These are phyloP conservation scores for Spondyliosoma cantharus DNA, from an alignment of 2,797 vertebrate species.

Conservation along the genomic window DNA sequence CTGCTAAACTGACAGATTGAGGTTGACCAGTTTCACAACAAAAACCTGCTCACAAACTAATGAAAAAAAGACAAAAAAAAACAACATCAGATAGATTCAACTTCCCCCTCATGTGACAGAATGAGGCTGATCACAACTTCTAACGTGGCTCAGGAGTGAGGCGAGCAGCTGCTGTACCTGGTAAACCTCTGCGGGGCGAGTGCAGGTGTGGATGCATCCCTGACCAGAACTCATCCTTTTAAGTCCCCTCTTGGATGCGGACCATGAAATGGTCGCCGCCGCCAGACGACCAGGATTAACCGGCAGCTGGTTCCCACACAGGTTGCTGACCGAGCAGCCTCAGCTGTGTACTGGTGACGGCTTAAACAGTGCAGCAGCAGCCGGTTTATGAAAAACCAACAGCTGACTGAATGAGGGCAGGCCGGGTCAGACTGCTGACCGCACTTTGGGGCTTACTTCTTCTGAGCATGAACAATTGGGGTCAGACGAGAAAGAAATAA, in stretches of 20 bases:
- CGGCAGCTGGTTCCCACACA: constrained; percentile 83
- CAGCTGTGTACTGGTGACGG: constrained; percentile 47
- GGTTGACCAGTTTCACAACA: constrained; percentile 62
- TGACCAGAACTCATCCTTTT: constrained; percentile 86
- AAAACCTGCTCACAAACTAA: constrained; percentile 45
- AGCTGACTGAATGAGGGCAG: constrained; percentile 64
- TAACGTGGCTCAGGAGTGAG: constrained; percentile 36
- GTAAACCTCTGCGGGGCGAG: constrained; percentile 87
- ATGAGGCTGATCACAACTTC: constrained; percentile 71
- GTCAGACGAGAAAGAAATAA: constrained; percentile 26
- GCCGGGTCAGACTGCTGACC: constrained; percentile 61
- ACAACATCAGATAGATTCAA: constrained; percentile 21
- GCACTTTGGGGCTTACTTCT: constrained; percentile 51
- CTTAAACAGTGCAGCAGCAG: constrained; percentile 47
- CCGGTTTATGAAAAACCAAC: constrained; percentile 53
- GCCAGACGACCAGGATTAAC: constrained; percentile 68
- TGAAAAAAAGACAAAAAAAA: constrained; percentile 14
- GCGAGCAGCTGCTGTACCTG: constrained; percentile 84
- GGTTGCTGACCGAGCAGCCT: constrained; percentile 74
- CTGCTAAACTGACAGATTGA: constrained; percentile 68
- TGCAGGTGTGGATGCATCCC: constrained; percentile 88
- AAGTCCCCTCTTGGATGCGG: constrained; percentile 78
- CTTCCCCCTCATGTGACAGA: constrained; percentile 68
- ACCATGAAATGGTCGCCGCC: constrained; percentile 59
- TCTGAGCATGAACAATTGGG: constrained; percentile 46